Base-by-base conservation (phyloP, 2,797 vertebrate species). In the Sebastes kiyomatsui region DNA sequence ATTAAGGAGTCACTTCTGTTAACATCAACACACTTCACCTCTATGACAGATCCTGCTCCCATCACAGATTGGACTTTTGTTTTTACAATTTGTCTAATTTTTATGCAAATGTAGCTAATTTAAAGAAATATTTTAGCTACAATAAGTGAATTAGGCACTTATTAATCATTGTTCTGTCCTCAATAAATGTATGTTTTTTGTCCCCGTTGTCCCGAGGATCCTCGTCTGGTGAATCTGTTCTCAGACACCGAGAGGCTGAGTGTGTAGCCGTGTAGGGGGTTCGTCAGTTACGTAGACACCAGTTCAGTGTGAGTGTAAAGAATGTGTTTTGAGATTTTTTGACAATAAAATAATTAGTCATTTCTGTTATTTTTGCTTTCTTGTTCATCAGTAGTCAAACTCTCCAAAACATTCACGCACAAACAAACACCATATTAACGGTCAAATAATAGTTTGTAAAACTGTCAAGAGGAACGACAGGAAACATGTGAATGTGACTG, bases 291-390 rank as follows among this genome's bases (percentile, higher is more conserved):
- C 28, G 22, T 81, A 88, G 68, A 83, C 35, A 67, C 14, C 55
- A 60, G 81, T 77, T 78, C 52, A 78, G 71, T 72, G 67, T 80
- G 88, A 77, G 77, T 90, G 79, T 88, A 81, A 81, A 72, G 79
- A 67, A 60, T 87, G 81, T 91, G 87, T 91, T 87, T 74, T 66
- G 76, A 87, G 58, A 46, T 38, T 86, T 92, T 93, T 92, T 90
- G 81, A 91, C 78, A 93, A 83, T 94, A 93, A 94, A 94, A 91
- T 52, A 27, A 72, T 67, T 88, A 81, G 81, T 81, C 1, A 54
- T 79, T 87, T 88, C 56, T 82, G 75, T 20, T 73, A 16, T 38
- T 74, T 78, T 80, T 77, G 23, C 33, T 80, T 62, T 71, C 18
- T 66, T 82, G 35, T 49, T 72, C 38, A 27, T 38, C 8, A n/a